Evolutionary conservation across 2,888 invertebrate species (phyloP).

Genomic region (Leptarthrus brevirostris): DNA sequence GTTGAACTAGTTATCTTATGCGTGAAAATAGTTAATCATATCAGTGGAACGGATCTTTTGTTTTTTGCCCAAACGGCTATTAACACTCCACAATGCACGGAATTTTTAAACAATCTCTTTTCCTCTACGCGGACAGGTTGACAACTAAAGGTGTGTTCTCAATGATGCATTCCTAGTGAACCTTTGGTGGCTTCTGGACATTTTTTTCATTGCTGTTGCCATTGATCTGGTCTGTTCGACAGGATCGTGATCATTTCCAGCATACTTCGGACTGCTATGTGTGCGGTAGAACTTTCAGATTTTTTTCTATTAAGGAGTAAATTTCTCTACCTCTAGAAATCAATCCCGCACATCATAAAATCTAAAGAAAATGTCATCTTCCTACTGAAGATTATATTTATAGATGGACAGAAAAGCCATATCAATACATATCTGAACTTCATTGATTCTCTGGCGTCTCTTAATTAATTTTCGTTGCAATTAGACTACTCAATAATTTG

Average conservation of each 20-base stretch:
- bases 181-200: conserved; percentile 35
- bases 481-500: background rate
- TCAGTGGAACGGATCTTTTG: conserved; percentile 20
- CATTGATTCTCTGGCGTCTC: background rate
- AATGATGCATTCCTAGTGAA: conserved; percentile 35
- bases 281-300: background rate
- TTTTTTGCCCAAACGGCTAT: conserved; percentile 1
- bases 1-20: conserved; percentile 1
- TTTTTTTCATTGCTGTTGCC: conserved; percentile 32
- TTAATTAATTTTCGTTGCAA: background rate
- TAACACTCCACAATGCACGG: conserved; percentile 6
- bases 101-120: conserved; percentile 10
- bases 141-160: conserved; percentile 25
- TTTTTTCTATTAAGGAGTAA: background rate
- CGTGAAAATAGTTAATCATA: conserved; percentile 16
- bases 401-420: too few relatives aligned
- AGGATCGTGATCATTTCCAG: conserved; percentile 17
- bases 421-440: background rate
- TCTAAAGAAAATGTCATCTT: background rate
- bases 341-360: background rate
- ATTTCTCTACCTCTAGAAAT: background rate
- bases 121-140: background rate
- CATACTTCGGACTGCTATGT: background rate
- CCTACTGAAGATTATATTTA: too few relatives aligned
- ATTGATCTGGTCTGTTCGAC: conserved; percentile 33